Percentiles rank a stretch among this genome's conserved stretches.
Evolutionary conservation across 2,888 invertebrate genomes (phyloP).

Genomic region (Myopa tessellatipennis): DNA sequence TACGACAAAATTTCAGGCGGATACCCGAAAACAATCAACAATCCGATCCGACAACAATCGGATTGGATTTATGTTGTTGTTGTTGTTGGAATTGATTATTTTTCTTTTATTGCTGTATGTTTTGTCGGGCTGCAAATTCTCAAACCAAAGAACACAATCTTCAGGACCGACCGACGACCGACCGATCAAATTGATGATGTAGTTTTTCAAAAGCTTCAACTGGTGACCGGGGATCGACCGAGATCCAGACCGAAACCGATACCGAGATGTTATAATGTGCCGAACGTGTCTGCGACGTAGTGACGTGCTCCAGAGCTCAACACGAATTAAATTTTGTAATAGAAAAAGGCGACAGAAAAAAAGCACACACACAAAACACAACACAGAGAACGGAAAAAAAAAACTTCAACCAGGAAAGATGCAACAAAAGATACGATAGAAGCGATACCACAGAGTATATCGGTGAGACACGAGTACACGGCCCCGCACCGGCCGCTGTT

Average conservation of each 20-base stretch:
- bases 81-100: background rate
- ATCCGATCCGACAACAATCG: background rate
- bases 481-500: no score
- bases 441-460: no score
- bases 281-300: slow-evolving; percentile 24
- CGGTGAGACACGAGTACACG: no score
- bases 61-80: background rate
- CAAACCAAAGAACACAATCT: background rate
- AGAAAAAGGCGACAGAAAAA: slow-evolving; percentile 1
- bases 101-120: background rate
- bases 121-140: background rate
- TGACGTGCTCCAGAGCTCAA: slow-evolving; percentile 31
- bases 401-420: background rate
- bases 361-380: slow-evolving; percentile 9
- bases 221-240: background rate
- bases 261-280: background rate
- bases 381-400: slow-evolving; percentile 5
- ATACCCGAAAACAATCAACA: background rate
- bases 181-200: no score
- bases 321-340: slow-evolving; percentile 39
- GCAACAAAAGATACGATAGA: background rate
- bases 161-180: no score
- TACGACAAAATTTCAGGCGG: slow-evolving; percentile 14
- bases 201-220: no score
- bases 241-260: background rate